Conservation (phyloP, 2,797 vertebrate species). For the Podargus strigoides region DNA sequence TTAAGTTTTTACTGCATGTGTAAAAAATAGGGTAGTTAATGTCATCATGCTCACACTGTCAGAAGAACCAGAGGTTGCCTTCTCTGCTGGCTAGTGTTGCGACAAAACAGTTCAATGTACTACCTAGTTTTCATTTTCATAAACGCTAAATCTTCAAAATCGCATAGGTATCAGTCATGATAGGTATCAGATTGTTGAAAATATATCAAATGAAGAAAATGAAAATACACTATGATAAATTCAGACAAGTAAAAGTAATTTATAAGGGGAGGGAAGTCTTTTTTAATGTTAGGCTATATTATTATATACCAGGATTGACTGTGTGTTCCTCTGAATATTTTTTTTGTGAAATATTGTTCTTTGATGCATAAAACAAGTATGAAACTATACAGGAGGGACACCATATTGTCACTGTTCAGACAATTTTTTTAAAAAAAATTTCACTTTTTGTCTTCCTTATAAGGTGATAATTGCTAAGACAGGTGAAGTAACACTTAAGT, state of each 20-base stretch:
- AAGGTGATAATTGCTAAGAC: not conserved
- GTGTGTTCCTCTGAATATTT: not conserved
- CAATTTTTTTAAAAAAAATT: not conserved
- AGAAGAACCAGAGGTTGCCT: not conserved
- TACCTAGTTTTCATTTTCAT: not conserved
- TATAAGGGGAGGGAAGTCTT: accelerated
- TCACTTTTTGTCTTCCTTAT: not conserved
- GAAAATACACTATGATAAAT: not conserved
- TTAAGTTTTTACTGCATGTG: not conserved
- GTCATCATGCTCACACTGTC: not conserved
- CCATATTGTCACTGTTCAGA: not conserved
- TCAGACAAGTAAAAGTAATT: not conserved
- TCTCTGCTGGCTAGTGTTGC: not conserved
- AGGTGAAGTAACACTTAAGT: not conserved
- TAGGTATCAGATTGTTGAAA: not conserved
- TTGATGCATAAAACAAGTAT: not conserved
- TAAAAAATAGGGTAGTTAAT: not conserved
- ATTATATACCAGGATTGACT: not conserved
- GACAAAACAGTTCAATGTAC: not conserved
- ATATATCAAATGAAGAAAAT: not conserved
- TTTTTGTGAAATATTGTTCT: not conserved
- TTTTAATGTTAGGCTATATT: not conserved
- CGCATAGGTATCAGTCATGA: not conserved
- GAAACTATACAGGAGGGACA: not conserved
- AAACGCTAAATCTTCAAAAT: not conserved